These are phyloP conservation scores for Mythimna pallens DNA, from an alignment of 2,888 invertebrate genomes.

Conservation along the genomic window DNA sequence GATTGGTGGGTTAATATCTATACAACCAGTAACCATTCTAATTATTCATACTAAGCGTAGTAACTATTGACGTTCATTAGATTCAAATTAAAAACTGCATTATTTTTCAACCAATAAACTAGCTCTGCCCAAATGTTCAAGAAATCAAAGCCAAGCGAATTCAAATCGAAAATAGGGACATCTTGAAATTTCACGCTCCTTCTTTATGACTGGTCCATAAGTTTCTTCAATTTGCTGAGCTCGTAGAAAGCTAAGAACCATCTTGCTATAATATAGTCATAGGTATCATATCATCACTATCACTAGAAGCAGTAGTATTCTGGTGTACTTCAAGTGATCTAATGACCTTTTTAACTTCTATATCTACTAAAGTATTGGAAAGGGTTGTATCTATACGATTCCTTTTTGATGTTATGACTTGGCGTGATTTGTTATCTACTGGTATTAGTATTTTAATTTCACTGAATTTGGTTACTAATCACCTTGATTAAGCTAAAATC, in stretches of 20 bases:
- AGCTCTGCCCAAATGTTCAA: not conserved
- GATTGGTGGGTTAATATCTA: not conserved
- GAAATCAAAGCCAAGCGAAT: not conserved
- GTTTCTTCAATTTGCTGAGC: not conserved
- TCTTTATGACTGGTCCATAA: not conserved
- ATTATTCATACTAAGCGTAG: not conserved
- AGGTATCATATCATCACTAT: constrained; percentile 8
- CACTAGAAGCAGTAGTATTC: constrained; percentile 11
- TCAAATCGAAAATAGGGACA: not conserved
- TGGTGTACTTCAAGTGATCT: constrained; percentile 7
- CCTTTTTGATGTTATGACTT: constrained; percentile 21
- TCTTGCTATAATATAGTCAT: constrained; percentile 4
- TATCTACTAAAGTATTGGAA: constrained; percentile 30
- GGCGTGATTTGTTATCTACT: not conserved
- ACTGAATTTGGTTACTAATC: not conserved
- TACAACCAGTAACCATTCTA: not conserved
- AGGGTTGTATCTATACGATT: constrained; percentile 18
- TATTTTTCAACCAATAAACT: not conserved
- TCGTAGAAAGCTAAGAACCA: not conserved
- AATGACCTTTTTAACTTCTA: constrained; percentile 31
- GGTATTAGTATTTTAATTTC: constrained; percentile 1
- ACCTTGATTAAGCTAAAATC: not conserved
- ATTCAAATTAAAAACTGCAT: not conserved
- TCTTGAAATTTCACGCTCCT: not conserved
- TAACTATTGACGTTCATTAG: not conserved